Evolutionary conservation across 2,797 vertebrate species (phyloP).

Genomic region (Hypotaenidia okinawae): DNA sequence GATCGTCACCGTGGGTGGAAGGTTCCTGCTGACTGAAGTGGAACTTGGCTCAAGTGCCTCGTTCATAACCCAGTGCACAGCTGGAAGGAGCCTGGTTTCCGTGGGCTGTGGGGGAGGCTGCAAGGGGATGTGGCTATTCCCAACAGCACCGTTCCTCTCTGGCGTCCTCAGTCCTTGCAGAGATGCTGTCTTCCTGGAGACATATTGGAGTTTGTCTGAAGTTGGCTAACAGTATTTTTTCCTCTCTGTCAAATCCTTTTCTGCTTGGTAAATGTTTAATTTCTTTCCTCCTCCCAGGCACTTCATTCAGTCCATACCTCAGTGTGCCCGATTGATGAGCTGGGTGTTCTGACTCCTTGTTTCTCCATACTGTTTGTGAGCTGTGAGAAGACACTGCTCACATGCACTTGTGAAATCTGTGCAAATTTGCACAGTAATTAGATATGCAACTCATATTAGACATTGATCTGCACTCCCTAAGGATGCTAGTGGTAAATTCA

Average conservation of each 20-base stretch:
- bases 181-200: neutral
- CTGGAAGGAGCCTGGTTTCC: neutral
- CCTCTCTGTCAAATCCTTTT: neutral
- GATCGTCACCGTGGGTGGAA: neutral
- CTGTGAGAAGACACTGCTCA: neutral
- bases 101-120: rapidly evolving
- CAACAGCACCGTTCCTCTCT: rapidly evolving
- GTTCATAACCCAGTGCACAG: no score
- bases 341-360: neutral
- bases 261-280: neutral
- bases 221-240: neutral
- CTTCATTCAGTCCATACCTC: neutral
- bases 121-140: neutral
- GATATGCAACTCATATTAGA: neutral
- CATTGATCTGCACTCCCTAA: no score
- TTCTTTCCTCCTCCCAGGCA: neutral
- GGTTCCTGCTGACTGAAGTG: neutral
- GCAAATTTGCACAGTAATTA: neutral
- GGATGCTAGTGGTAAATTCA: neutral
- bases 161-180: neutral
- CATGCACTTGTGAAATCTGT: rapidly evolving
- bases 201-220: neutral
- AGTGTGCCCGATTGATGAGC: neutral
- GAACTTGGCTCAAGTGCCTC: neutral
- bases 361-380: neutral